Evolutionary conservation across 2,113 vertebrate genomes (phyloP).

Genomic region (Leptobrachium leishanense): DNA sequence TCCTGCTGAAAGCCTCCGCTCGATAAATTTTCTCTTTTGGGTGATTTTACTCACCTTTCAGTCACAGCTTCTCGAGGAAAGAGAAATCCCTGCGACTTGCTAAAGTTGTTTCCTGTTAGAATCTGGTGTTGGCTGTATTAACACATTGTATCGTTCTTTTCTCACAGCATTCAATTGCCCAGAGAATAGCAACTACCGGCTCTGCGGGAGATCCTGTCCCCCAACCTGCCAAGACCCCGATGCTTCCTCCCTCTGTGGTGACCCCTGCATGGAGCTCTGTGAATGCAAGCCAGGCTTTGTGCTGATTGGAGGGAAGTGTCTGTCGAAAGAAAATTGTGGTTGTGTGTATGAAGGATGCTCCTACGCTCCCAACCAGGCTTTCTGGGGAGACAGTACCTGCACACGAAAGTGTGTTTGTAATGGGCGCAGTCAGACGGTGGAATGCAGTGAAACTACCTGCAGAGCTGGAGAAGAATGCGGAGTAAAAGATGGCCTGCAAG

Average conservation of each 20-base stretch:
- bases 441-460: slow-evolving; percentile 64
- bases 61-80: too few species aligned
- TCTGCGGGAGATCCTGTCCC: slow-evolving; percentile 60
- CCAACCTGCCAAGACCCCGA: slow-evolving; percentile 56
- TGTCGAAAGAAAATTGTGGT: slow-evolving; percentile 57
- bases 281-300: slow-evolving; percentile 61
- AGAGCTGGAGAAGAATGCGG: slow-evolving; percentile 52
- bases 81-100: too few species aligned
- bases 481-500: slow-evolving; percentile 58
- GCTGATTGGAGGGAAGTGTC: slow-evolving; percentile 58
- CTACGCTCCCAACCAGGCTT: slow-evolving; percentile 60
- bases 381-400: slow-evolving; percentile 61
- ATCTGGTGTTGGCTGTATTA: too few species aligned
- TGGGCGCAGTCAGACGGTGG: rapidly evolving
- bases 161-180: slow-evolving; percentile 51
- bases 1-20: too few species aligned
- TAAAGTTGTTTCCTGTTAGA: too few species aligned
- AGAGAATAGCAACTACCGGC: slow-evolving; percentile 60
- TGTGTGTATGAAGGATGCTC: slow-evolving; percentile 51
- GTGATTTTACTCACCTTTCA: too few species aligned
- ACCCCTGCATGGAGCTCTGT: slow-evolving; percentile 62
- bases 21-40: too few species aligned
- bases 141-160: neutral
- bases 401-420: slow-evolving; percentile 57
- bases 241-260: slow-evolving; percentile 41